Base-by-base conservation (phyloP, 1,140 invertebrate genomes). In the Oreohelix idahoensis region DNA sequence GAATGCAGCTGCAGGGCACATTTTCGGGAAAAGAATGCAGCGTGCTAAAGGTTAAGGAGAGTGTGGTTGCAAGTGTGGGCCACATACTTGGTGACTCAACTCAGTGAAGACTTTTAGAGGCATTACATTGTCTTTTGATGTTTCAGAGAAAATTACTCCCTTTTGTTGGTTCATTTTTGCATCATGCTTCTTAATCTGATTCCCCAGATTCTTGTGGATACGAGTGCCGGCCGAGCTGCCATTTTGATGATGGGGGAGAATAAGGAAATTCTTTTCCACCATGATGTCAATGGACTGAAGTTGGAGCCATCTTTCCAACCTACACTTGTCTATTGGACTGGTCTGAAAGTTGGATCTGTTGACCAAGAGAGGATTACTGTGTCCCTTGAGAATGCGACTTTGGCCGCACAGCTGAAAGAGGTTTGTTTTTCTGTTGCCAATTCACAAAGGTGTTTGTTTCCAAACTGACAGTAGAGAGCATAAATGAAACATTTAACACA, bases 221-320 rank as follows among this genome's bases (percentile, higher is more conserved):
- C 58, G 32, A 8, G 15, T 32, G 69, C 20, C 58, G 38, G 32
- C 38, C 35, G 71, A 10, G 73, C 70, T 26, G 53, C 70, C 35
- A 45, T 82, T 29, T n/a, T 74, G 23, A 82, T 82, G 81, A 75
- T 74, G 71, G 29, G 71, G 17, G 81, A 82, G 20, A 75, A 11
- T 1, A 66, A 58, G 35, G 81, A 82, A 26, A 58, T 83, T 5
- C 78, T 83, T 23, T 79, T 79, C 45, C 53, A 83, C 23, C 82
- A 83, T 74, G 82, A 83, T n/a, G 35, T 79, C n/a, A 36, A 45
- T 29, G 39, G 26, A 11, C 39, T 83, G 45, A 53, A 36, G 58
- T 8, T 83, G 20, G 53, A 69, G 35, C 36, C 82, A 36, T 35
- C 74, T 29, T 70, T 79, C 29, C 23, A 29, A 2, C 58, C 75